Percentiles rank a stretch among this genome's conserved stretches.
Evolutionary conservation across 2,797 vertebrate species (phyloP).

Genomic region (Amblyraja radiata): DNA sequence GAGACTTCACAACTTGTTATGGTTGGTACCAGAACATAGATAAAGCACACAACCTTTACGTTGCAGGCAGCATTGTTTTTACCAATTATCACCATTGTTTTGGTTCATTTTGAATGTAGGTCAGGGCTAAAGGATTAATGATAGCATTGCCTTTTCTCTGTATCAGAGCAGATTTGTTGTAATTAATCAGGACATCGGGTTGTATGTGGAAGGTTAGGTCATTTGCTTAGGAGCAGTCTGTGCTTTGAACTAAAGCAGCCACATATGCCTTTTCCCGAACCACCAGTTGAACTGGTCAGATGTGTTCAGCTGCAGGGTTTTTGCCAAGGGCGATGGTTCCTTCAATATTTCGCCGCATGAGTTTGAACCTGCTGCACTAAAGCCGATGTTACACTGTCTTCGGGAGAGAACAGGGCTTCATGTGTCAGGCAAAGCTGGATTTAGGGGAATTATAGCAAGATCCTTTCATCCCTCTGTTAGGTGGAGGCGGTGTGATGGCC

Average conservation of each 20-base stretch:
- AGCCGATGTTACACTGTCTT: constrained; percentile 64
- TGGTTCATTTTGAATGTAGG: constrained; percentile 74
- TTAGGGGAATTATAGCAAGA: constrained; percentile 72
- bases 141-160: constrained; percentile 61
- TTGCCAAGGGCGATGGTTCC: constrained; percentile 66
- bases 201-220: constrained; percentile 70
- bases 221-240: constrained; percentile 66
- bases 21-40: not conserved
- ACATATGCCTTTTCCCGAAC: constrained; percentile 68
- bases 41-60: constrained; percentile 44
- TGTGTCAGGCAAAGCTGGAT: constrained; percentile 74
- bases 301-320: constrained; percentile 69
- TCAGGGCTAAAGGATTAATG: constrained; percentile 68
- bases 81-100: constrained; percentile 62
- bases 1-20: constrained; percentile 16
- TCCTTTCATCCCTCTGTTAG: constrained; percentile 66
- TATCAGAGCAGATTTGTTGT: constrained; percentile 72
- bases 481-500: constrained; percentile 64
- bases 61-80: constrained; percentile 56
- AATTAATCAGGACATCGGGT: constrained; percentile 74
- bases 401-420: constrained; percentile 64
- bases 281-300: constrained; percentile 70
- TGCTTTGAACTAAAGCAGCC: constrained; percentile 64
- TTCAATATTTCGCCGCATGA: constrained; percentile 59
- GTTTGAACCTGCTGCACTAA: constrained; percentile 57